Conservation (phyloP, 2,113 vertebrate genomes). For the Recurvirostra avosetta region DNA sequence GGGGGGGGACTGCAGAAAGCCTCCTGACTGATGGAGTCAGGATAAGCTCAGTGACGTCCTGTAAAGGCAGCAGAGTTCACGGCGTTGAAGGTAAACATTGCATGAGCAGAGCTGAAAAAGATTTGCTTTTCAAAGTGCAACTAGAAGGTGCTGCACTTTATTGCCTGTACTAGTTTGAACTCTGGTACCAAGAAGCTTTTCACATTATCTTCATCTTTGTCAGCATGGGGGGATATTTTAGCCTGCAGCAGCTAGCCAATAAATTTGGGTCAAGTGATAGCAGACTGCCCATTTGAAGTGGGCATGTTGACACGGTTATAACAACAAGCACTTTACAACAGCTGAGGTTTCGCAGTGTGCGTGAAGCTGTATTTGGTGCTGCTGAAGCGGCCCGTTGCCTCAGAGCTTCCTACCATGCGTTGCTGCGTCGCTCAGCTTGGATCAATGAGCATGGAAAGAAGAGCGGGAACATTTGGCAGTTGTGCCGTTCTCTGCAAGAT, state of each 20-base stretch:
- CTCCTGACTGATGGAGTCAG: neutral
- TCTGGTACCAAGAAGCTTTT: neutral
- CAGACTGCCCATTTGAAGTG: neutral
- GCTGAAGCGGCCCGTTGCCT: neutral
- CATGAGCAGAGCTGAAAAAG: neutral
- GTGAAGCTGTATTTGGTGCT: neutral
- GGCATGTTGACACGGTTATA: neutral
- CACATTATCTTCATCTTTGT: neutral
- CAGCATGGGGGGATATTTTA: neutral
- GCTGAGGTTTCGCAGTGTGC: neutral
- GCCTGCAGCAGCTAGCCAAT: neutral
- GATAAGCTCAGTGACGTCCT: neutral
- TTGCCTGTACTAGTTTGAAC: neutral
- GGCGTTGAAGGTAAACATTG: neutral
- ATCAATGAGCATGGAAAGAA: neutral
- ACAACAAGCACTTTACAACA: neutral
- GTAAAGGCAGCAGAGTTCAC: neutral
- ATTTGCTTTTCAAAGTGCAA: neutral
- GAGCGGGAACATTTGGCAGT: neutral
- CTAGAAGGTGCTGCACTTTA: neutral
- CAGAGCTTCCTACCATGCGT: neutral
- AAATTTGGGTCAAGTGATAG: neutral
- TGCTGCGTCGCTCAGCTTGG: fast-evolving
- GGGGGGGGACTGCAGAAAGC: neutral
- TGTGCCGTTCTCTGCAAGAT: neutral